Evolutionary conservation across 2,113 vertebrate genomes (phyloP), one percentile per base, ranked within the genome.

Genomic region (Onychorhynchus coronatus): DNA sequence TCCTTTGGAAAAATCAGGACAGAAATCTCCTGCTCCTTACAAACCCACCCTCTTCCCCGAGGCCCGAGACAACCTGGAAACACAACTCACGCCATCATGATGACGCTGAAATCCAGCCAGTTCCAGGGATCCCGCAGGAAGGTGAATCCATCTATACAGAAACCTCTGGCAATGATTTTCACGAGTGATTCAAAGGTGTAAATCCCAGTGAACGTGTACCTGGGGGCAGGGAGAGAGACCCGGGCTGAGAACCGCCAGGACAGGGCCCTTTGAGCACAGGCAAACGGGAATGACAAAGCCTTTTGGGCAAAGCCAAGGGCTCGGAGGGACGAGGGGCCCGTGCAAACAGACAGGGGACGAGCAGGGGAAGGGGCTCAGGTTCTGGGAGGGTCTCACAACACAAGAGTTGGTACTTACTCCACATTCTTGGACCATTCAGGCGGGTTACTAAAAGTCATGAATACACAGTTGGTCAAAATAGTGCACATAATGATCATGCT

Each of bases 401-500:
- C 14, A n/a, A 67, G 13, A 22, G 62, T 20, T 1, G 3, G 44
- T 98, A 98, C 98, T 99, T 98, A 99, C 99, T 99, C 99, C 97
- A 99, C 99, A 98, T 99, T 99, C 98, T 99, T 99, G 67, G 99
- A 99, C 99, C 99, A 99, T 58, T 99, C 99, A 1, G 99, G 99
- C 19, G 99, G 99, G 97, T 99, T 99, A 98, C 99, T 99, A 98
- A 99, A 99, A 97, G 99, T 99, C 99, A 99, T 99, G 98, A 99
- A 99, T 94, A 99, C 99, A 97, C 99, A 99, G 99, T 99, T 99
- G 98, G 99, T 99, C 99, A 99, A 99, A 99, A 99, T 99, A 91
- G 99, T 99, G 98, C 98, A 99, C 99, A 99, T 99, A 96, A 99
- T 99, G 98, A 99, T 99, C 99, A 99, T 99, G 99, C 99, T 99